These are phyloP conservation scores for Bubo blakistoni DNA, from an alignment of 2,113 vertebrate species.

Conservation along the genomic window DNA sequence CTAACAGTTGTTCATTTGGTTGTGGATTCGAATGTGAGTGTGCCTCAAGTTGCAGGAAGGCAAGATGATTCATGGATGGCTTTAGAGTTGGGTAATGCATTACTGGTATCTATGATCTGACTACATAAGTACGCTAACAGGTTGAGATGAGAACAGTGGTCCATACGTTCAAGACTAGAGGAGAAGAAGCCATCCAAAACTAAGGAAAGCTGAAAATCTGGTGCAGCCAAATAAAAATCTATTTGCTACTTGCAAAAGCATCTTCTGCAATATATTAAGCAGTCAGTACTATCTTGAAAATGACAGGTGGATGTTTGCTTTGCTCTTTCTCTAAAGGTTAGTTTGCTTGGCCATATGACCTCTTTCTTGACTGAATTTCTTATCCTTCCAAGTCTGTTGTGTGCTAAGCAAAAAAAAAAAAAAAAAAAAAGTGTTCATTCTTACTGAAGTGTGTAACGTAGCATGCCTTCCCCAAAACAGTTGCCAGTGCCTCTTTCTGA, in stretches of 20 bases:
- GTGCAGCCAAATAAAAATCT: not conserved
- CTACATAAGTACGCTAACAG: accelerated
- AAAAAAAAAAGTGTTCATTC: not conserved
- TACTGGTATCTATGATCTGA: not conserved
- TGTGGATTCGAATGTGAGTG: not conserved
- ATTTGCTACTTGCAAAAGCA: not conserved
- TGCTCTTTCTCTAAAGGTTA: not conserved
- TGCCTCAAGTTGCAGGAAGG: not conserved
- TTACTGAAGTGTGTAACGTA: not conserved
- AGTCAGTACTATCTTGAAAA: not conserved
- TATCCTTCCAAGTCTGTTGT: not conserved
- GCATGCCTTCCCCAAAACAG: not conserved
- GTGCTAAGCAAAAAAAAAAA: not conserved
- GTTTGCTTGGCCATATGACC: not conserved
- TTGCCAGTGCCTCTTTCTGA: not conserved
- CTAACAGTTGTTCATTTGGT: not conserved
- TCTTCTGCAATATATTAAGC: not conserved
- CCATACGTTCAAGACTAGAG: not conserved
- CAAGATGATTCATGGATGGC: not conserved
- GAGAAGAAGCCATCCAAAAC: not conserved
- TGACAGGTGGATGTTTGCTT: not conserved
- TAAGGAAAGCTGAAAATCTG: not conserved
- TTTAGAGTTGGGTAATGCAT: not conserved
- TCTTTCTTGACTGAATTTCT: not conserved
- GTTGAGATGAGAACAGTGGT: not conserved